phyloP scores from a whole-genome alignment of 2,888 invertebrate species.

The Sycophila texana region DNA sequence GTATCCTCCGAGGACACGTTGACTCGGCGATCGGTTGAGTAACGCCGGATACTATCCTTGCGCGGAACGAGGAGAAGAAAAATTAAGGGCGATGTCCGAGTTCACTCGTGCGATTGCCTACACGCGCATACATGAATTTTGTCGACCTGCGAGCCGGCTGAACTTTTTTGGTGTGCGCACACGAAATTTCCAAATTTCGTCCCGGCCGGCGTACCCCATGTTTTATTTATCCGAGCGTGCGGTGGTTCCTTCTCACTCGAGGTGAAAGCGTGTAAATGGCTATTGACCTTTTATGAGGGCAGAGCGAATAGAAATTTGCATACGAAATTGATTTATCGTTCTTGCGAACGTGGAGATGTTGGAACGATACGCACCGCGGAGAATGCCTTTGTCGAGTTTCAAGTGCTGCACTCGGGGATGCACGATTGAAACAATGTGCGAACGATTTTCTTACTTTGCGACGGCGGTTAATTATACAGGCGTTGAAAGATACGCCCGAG shows the following conservation, averaged over 20 bases:
- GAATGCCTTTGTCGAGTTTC: conserved; percentile 11
- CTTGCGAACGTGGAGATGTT: neutral
- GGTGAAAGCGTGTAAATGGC: conserved; percentile 14
- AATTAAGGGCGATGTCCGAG: conserved; percentile 35
- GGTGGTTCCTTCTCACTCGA: conserved; percentile 1
- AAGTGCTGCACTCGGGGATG: neutral
- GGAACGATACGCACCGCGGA: neutral
- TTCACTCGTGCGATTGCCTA: conserved; percentile 17
- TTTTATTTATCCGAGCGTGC: conserved; percentile 38
- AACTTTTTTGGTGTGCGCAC: neutral
- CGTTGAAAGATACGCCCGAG: neutral
- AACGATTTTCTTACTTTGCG: neutral
- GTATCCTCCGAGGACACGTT: conserved; percentile 9
- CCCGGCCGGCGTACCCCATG: conserved; percentile 1
- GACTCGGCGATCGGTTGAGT: neutral
- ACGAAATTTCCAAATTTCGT: conserved; percentile 30
- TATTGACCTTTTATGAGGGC: conserved; percentile 38
- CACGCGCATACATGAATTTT: neutral
- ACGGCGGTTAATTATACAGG: neutral
- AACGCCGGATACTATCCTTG: conserved; percentile 31
- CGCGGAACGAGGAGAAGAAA: neutral
- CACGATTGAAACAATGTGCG: neutral
- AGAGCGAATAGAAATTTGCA: conserved; percentile 35
- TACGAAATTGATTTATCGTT: conserved; percentile 27
- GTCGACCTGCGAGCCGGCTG: neutral